Conservation (phyloP, 2,797 vertebrate genomes). For the Sebastiscus tertius region DNA sequence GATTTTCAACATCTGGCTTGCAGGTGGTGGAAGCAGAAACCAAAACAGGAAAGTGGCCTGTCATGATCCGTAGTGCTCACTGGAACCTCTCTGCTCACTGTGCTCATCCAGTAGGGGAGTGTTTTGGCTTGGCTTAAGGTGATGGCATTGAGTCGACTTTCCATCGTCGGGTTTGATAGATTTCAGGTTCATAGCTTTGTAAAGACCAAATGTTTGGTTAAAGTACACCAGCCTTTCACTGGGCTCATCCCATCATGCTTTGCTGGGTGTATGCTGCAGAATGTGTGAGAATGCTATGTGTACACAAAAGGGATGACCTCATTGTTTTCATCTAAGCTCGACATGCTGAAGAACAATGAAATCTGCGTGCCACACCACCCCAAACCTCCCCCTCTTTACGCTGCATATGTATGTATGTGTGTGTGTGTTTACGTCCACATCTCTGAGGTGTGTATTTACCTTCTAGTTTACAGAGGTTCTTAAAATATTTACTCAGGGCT, state of each 20-base stretch:
- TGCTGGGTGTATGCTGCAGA: constrained; percentile 40
- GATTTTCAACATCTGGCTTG: constrained; percentile 61
- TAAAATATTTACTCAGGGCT: constrained; percentile 70
- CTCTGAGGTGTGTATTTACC: constrained; percentile 54
- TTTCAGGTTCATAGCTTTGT: constrained; percentile 34
- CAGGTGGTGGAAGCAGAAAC: constrained; percentile 66
- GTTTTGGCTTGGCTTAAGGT: constrained; percentile 42
- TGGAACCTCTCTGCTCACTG: constrained; percentile 39
- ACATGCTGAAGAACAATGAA: constrained; percentile 69
- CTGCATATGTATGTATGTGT: background rate
- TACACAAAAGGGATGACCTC: constrained; percentile 80
- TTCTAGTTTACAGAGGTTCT: constrained; percentile 64
- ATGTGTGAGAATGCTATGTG: constrained; percentile 60
- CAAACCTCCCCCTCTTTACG: background rate
- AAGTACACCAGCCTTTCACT: background rate
- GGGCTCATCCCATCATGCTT: constrained; percentile 16
- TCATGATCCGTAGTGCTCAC: constrained; percentile 46
- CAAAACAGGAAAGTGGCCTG: constrained; percentile 62
- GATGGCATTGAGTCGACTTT: constrained; percentile 33
- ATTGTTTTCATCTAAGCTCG: constrained; percentile 68
- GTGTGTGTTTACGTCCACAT: constrained; percentile 20
- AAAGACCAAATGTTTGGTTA: constrained; percentile 29
- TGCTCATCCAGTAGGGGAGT: constrained; percentile 42
- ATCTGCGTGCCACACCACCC: constrained; percentile 49
- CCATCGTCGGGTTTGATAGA: constrained; percentile 21